Conservation (phyloP, 2,888 invertebrate genomes). For the Laspeyria flexula region DNA sequence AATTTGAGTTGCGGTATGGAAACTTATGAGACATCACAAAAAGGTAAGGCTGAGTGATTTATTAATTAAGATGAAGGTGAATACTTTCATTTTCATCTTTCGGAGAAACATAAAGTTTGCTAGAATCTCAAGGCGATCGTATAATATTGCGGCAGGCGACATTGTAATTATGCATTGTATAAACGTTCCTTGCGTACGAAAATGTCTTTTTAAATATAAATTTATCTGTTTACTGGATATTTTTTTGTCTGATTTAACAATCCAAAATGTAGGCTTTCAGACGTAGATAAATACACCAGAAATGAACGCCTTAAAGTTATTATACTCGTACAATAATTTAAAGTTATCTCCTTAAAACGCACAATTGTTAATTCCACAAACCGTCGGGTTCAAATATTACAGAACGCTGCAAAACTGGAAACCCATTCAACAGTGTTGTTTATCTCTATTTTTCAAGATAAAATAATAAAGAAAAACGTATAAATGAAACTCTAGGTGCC, state of each 20-base stretch:
- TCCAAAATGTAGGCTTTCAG: not conserved
- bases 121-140: too few relatives aligned
- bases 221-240: slow-evolving; percentile 3
- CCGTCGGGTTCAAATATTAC: slow-evolving; percentile 29
- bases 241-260: not conserved
- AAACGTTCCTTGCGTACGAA: too few relatives aligned
- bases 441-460: slow-evolving; percentile 48
- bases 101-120: too few relatives aligned
- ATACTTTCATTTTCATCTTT: too few relatives aligned
- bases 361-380: slow-evolving; percentile 34
- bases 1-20: too few relatives aligned
- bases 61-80: too few relatives aligned
- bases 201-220: too few relatives aligned
- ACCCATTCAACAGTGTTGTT: slow-evolving; percentile 33
- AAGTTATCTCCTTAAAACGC: slow-evolving; percentile 26
- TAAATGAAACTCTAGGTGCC: slow-evolving; percentile 52
- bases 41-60: too few relatives aligned
- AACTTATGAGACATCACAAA: too few relatives aligned
- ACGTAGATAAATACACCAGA: slow-evolving; percentile 1
- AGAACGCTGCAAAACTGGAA: slow-evolving; percentile 18
- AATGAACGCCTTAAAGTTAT: slow-evolving; percentile 1
- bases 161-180: not conserved
- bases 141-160: not conserved
- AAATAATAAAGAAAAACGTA: slow-evolving; percentile 50
- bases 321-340: slow-evolving; percentile 23